Evolutionary conservation across 2,797 vertebrate genomes (phyloP).

Genomic region (Acanthurus leucopareius): DNA sequence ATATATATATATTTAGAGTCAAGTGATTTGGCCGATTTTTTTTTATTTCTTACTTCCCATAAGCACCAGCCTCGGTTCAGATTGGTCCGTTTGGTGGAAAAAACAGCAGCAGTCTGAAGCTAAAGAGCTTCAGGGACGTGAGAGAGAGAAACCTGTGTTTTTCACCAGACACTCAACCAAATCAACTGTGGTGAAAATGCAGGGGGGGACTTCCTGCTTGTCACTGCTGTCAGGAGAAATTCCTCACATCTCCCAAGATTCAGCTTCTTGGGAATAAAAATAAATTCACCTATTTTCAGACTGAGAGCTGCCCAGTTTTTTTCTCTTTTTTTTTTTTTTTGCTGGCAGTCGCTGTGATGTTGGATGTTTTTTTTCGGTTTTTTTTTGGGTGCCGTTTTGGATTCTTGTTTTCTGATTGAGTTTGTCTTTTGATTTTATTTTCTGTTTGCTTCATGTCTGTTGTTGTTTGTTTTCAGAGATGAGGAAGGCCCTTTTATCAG

Average conservation of each 20-base stretch:
- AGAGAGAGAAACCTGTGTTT: conserved; percentile 44
- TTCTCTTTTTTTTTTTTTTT: neutral
- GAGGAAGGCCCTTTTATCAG: conserved; percentile 32
- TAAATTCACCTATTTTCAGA: conserved; percentile 43
- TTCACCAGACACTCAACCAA: conserved; percentile 38
- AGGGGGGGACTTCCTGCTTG: conserved; percentile 55
- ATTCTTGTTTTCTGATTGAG: conserved; percentile 9
- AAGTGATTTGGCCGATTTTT: conserved; percentile 44
- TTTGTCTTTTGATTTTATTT: conserved; percentile 11
- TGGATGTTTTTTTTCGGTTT: neutral
- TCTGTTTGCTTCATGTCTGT: neutral
- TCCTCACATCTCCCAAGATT: conserved; percentile 41
- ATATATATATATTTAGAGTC: neutral
- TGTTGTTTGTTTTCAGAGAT: conserved; percentile 33
- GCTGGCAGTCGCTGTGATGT: conserved; percentile 19
- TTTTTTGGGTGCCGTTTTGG: neutral
- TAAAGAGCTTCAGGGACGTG: conserved; percentile 51
- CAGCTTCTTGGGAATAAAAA: conserved; percentile 49
- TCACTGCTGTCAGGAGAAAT: conserved; percentile 62
- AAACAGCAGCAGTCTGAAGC: conserved; percentile 36
- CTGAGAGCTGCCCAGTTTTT: conserved; percentile 36
- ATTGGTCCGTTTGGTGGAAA: conserved; percentile 55
- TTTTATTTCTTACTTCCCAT: conserved; percentile 14
- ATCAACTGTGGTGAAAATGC: conserved; percentile 49
- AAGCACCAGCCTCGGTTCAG: conserved; percentile 37